These are phyloP conservation scores for Prorops nasuta DNA, from an alignment of 1,140 invertebrate genomes.

Conservation along the genomic window DNA sequence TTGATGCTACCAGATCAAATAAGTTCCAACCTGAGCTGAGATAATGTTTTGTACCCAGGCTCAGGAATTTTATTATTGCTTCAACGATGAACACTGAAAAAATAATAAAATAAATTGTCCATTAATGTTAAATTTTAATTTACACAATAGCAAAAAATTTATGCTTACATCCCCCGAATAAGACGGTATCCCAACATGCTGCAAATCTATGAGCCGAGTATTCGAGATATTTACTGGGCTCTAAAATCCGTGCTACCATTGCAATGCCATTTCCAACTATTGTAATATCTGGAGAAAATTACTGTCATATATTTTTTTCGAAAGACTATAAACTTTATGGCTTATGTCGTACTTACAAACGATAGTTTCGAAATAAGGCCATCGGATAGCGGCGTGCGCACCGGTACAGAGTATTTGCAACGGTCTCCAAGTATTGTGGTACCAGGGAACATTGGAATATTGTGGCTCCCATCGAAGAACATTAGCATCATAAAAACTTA, in stretches of 20 bases:
- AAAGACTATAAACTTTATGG: slow-evolving; percentile 9
- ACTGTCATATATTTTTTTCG: slow-evolving; percentile 10
- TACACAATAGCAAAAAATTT: slow-evolving; percentile 3
- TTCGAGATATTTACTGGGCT: slow-evolving; percentile 55
- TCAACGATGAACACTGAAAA: slow-evolving; percentile 74
- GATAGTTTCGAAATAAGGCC: slow-evolving; percentile 71
- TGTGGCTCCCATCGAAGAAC: slow-evolving; percentile 74
- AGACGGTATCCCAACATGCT: slow-evolving; percentile 72
- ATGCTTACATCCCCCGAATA: slow-evolving; percentile 68
- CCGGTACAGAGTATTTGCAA: slow-evolving; percentile 64
- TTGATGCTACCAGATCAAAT: slow-evolving; percentile 76
- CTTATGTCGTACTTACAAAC: slow-evolving; percentile 63
- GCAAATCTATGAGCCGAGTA: slow-evolving; percentile 64
- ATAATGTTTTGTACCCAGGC: slow-evolving; percentile 70
- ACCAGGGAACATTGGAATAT: slow-evolving; percentile 70
- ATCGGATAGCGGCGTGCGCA: slow-evolving; percentile 65
- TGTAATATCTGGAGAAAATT: slow-evolving; percentile 59
- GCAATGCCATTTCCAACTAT: slow-evolving; percentile 70
- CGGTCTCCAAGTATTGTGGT: slow-evolving; percentile 60
- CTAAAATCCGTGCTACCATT: slow-evolving; percentile 63
- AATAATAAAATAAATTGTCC: slow-evolving; percentile 7
- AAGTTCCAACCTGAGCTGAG: slow-evolving; percentile 84
- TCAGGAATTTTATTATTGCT: slow-evolving; percentile 73
- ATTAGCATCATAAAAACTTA: slow-evolving; percentile 72
- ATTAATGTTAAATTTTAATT: slow-evolving; percentile 3